A percentile compares a stretch with the other conserved stretches of the same genome.
Evolutionary conservation across 2,888 invertebrate species (phyloP).

Genomic region (Idaea biselata): DNA sequence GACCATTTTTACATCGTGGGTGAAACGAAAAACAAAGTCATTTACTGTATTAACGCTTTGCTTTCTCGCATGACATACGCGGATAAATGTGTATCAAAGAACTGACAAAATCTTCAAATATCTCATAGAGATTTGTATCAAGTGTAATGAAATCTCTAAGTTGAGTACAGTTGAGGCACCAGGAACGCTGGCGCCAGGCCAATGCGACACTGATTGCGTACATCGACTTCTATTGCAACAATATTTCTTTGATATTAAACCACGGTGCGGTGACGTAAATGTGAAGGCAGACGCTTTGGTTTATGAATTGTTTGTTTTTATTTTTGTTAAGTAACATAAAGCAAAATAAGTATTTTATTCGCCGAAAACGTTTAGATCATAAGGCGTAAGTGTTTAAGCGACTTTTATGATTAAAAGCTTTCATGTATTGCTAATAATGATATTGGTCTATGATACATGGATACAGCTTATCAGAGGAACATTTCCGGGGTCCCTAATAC

Average conservation of each 20-base stretch:
- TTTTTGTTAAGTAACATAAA: background rate
- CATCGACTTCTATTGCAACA: constrained; percentile 58
- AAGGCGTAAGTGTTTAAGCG: no score
- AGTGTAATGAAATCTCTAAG: constrained; percentile 57
- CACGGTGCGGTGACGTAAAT: constrained; percentile 33
- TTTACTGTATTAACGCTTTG: background rate
- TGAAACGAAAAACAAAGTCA: no score
- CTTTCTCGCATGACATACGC: background rate
- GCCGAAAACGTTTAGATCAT: no score
- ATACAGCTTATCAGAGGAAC: no score
- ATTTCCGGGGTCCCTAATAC: no score
- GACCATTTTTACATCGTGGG: no score
- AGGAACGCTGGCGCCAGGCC: constrained; percentile 54
- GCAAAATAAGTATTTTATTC: no score
- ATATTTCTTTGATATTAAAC: constrained; percentile 54
- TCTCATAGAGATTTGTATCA: constrained; percentile 48
- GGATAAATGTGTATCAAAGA: constrained; percentile 5
- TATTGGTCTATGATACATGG: no score
- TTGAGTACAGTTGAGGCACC: constrained; percentile 43
- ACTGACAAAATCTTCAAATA: constrained; percentile 6
- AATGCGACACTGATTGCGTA: constrained; percentile 58
- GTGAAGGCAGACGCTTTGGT: constrained; percentile 28
- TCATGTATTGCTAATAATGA: no score
- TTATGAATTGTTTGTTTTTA: constrained; percentile 10
- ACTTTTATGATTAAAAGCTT: no score